Evolutionary conservation across 2,113 vertebrate genomes (phyloP), one percentile per base, ranked within the genome.

Genomic region (Heterochromis multidens): DNA sequence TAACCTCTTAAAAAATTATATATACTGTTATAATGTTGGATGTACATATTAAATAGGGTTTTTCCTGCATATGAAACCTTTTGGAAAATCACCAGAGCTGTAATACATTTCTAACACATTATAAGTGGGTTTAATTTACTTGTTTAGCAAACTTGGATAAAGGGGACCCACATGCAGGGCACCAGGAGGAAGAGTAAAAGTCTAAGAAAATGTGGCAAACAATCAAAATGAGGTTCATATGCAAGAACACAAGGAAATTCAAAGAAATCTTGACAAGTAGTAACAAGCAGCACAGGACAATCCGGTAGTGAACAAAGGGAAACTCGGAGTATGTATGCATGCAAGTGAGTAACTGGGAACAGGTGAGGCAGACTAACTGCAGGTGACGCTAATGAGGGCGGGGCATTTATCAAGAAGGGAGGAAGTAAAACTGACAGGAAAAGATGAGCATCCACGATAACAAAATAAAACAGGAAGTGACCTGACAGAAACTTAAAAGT

Each of bases 391-490:
- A 57, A 57, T n/a, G 54, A 57, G 54, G 54, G n/a, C 5, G 4
- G 10, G 11, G 54, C 54, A 23, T 11, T 58, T 14, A 58, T 58
- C 56, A 58, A 2, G 11, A 58, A 14, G 23, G 14, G 37, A 46
- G 14, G 14, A 70, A 46, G 65, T 67, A 43, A 37, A 67, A n/a
- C 63, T 43, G 4, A 25, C 14, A 19, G 65, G 37, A 70, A 7
- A 5, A 19, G 63, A 46, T 37, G 17, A 70, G 63, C 10, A 72
- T 1, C 40, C 37, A 72, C 25, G 1, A 19, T 49, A 0, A 27
- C 23, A 72, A 49, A 70, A 46, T 70, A 46, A 70, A 46, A 46
- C 37, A 19, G 16, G 25, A 72, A 72, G 49, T 49, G 37, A 46
- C 23, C 63, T 46, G 14, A 27, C 17, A 17, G 63, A 67, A 67